phyloP scores from a whole-genome alignment of 2,888 invertebrate species.

The Tricholauxania praeusta region DNA sequence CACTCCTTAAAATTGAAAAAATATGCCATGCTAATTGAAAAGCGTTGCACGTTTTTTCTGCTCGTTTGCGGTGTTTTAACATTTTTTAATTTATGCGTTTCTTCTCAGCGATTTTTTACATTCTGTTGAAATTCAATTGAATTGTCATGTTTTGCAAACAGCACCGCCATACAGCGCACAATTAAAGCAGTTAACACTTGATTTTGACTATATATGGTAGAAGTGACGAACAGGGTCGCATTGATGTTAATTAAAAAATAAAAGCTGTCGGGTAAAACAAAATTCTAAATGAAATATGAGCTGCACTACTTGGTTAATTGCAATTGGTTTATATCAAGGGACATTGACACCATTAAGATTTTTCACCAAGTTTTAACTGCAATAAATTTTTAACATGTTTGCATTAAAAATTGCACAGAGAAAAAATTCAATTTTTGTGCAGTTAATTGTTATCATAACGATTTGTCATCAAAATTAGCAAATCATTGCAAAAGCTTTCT shows the following conservation, averaged over 20 bases:
- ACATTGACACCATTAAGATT: not conserved
- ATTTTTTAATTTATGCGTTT: not conserved
- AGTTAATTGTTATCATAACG: too few relatives aligned
- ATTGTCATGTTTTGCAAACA: not conserved
- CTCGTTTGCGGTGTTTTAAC: not conserved
- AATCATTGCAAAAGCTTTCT: too few relatives aligned
- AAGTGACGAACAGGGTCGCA: not conserved
- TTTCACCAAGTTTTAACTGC: not conserved
- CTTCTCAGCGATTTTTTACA: not conserved
- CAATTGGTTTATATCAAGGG: not conserved
- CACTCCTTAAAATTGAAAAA: not conserved
- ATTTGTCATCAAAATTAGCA: too few relatives aligned
- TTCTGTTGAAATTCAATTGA: not conserved
- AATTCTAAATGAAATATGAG: conserved; percentile 1
- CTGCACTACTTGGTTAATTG: not conserved
- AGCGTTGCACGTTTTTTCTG: not conserved
- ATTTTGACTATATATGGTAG: conserved; percentile 6
- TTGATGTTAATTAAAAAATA: too few relatives aligned
- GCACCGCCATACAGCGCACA: too few relatives aligned
- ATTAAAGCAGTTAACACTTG: not conserved
- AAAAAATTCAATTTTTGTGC: not conserved
- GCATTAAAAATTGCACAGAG: not conserved
- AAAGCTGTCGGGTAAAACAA: too few relatives aligned
- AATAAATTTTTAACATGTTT: too few relatives aligned
- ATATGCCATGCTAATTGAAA: not conserved